Evolutionary conservation across 2,888 invertebrate genomes (phyloP), one percentile per base, ranked within the genome.

Genomic region (Melanostoma scalare): DNA sequence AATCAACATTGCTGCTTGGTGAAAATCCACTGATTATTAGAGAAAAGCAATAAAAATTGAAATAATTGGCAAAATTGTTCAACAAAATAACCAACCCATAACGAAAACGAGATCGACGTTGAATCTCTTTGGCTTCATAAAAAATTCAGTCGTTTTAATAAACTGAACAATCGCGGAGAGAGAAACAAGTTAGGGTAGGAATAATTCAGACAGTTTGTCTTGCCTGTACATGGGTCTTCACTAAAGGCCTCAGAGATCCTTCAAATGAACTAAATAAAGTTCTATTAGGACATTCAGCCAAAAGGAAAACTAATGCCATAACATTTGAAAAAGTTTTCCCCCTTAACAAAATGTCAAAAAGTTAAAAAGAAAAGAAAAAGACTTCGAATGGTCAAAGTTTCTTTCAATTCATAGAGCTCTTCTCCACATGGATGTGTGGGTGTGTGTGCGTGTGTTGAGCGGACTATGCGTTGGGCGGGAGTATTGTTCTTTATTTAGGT

Each of bases 141-240:
- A 74, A 74, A 74, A 79, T 67, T 74, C 60, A 52, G 60, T 79
- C 84, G 71, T 84, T 79, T 79, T 84, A 84, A 84, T 84, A 84
- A 84, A 84, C 84, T 71, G 65, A 56, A 84, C 53, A 61, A 68
- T 20, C 20, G 20, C 20, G 20, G 20, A 20, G 20, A 20, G 20
- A 20, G 20, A 82, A 69, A 53, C 63, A 56, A 48, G 69, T 69
- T 20, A 65, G 50, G 65, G 67, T 71, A 60, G 20, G 20, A 20
- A 20, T 20, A 20, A 20, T 20, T 20, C 56, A 78, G 84, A 78
- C 84, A 78, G 74, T 84, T 74, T 84, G 78, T 78, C 78, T 84
- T 79, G 46, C 6, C 35, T 38, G n/a, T 38, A 4, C 36, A 38
- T 30, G 36, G 69, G 42, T 20, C 44, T 69, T 50, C 46, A 73